Conservation (phyloP, 2,113 vertebrate genomes). For the Rhizomys pruinosus region DNA sequence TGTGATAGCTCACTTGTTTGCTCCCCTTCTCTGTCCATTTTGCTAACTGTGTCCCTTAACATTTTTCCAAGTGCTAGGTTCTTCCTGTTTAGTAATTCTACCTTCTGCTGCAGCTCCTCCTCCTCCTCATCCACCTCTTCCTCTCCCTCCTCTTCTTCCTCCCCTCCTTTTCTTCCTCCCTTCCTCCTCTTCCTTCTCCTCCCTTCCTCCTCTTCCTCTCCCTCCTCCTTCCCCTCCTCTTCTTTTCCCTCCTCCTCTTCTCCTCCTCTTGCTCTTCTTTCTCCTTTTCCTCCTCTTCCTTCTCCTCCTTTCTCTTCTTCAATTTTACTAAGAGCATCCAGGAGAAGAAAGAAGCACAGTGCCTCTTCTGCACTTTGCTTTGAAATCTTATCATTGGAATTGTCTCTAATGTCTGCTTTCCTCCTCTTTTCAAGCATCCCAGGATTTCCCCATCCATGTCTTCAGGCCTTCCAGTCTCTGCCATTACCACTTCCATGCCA, state of each 20-base stretch:
- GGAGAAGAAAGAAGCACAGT: constrained; percentile 24
- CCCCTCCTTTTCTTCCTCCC: background rate
- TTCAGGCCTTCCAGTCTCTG: background rate
- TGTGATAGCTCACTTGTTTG: background rate
- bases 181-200: rapidly evolving
- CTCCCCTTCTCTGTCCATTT: background rate
- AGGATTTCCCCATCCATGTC: background rate
- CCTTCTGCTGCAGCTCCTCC: no score
- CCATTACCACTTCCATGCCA: background rate
- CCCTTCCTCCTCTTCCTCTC: rapidly evolving
- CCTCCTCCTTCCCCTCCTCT: rapidly evolving
- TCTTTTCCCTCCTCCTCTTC: rapidly evolving
- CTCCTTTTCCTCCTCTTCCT: no score
- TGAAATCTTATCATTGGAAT: background rate
- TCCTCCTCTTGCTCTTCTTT: no score
- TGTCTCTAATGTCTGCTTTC: background rate
- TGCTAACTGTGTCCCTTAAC: background rate
- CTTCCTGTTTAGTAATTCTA: constrained; percentile 1
- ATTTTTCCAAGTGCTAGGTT: background rate
- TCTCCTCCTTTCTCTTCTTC: background rate
- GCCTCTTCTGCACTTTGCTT: background rate
- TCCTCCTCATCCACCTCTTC: no score
- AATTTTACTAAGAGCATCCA: background rate
- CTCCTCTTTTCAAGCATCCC: background rate
- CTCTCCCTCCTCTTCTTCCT: no score